Conservation (phyloP, 1,140 invertebrate genomes). For the Caenorhabditis brenneri region DNA sequence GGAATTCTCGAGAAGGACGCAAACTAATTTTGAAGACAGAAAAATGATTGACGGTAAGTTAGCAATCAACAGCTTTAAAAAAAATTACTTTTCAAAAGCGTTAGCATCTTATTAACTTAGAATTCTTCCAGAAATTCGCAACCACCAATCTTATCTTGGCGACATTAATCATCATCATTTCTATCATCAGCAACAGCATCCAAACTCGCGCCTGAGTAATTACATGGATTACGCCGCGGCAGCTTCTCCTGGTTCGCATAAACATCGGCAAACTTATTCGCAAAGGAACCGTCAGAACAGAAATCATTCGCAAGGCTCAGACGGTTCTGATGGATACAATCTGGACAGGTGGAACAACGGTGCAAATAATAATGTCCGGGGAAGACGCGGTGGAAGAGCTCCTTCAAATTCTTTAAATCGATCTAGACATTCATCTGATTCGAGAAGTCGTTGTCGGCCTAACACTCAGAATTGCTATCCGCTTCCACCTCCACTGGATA, state of each 20-base stretch:
- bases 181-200: neutral
- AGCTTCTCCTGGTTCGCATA: neutral
- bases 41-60: neutral
- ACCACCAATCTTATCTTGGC: neutral
- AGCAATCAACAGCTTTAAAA: neutral
- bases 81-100: too few species aligned
- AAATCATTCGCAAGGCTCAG: neutral
- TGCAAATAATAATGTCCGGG: neutral
- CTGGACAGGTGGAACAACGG: neutral
- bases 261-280: neutral
- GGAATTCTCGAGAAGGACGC: neutral
- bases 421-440: neutral
- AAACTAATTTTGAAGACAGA: neutral
- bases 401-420: neutral
- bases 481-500: neutral
- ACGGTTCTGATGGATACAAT: neutral
- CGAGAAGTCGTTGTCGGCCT: neutral
- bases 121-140: neutral
- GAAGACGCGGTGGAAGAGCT: neutral
- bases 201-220: too few species aligned
- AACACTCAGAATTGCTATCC: neutral
- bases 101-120: too few species aligned
- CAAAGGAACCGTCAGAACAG: neutral
- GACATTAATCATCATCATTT: neutral
- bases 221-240: neutral